A percentile compares a stretch with the other conserved stretches of the same genome.
These are phyloP conservation scores for Polyommatus iphigenia DNA, from an alignment of 2,888 invertebrate species.

Conservation along the genomic window DNA sequence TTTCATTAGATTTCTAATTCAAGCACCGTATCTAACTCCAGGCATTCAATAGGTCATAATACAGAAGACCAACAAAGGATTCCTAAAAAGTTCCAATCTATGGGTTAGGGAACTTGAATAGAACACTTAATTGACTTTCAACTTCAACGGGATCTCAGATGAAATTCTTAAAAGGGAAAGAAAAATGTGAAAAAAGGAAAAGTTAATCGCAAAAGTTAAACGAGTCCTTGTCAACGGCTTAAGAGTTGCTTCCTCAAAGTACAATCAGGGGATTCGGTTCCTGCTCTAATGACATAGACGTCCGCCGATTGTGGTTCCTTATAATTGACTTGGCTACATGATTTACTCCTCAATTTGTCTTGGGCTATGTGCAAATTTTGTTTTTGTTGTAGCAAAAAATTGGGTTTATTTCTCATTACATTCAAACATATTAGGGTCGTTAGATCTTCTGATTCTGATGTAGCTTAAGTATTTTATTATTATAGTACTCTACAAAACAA, in stretches of 20 bases:
- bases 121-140: conserved; percentile 39
- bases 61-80: conserved; percentile 24
- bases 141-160: conserved; percentile 35
- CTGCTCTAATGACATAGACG: conserved; percentile 40
- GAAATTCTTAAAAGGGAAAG: conserved; percentile 35
- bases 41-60: conserved; percentile 15
- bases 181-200: conserved; percentile 49
- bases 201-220: conserved; percentile 63
- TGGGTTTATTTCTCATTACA: too few relatives aligned
- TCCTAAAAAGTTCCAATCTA: conserved; percentile 32
- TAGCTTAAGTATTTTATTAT: too few relatives aligned
- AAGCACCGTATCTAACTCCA: not conserved
- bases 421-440: too few relatives aligned
- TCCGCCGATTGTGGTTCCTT: not conserved
- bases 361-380: too few relatives aligned
- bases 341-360: not conserved
- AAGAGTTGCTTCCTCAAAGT: conserved; percentile 49
- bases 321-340: not conserved
- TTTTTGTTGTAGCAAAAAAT: too few relatives aligned
- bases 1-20: not conserved
- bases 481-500: too few relatives aligned
- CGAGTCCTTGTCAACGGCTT: conserved; percentile 60
- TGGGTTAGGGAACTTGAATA: conserved; percentile 30
- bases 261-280: conserved; percentile 42
- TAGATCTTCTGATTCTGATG: too few relatives aligned